A percentile compares a stretch with the other conserved stretches of the same genome.
These are phyloP conservation scores for Proterorhinus semilunaris DNA, from an alignment of 2,113 vertebrate genomes.

Conservation along the genomic window DNA sequence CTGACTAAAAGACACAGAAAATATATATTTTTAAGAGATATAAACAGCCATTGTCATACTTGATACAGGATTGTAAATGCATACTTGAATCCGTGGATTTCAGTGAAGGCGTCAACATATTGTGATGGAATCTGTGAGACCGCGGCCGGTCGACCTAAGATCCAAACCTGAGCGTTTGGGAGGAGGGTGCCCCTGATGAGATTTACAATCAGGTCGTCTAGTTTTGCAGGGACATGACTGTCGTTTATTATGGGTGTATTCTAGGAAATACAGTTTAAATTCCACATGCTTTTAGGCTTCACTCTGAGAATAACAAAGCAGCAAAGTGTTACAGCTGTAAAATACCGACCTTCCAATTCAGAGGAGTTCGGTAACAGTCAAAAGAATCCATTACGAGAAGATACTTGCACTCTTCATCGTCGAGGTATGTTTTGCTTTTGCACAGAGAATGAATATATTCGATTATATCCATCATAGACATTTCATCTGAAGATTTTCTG, in stretches of 20 bases:
- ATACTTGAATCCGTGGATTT: constrained; percentile 70
- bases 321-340: neutral
- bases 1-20: constrained; percentile 22
- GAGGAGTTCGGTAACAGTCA: constrained; percentile 58
- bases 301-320: neutral
- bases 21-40: neutral
- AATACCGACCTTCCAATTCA: constrained; percentile 66
- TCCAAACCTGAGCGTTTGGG: constrained; percentile 57
- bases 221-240: constrained; percentile 24
- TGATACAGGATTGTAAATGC: constrained; percentile 19
- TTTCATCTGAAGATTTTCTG: neutral
- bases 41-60: constrained; percentile 25
- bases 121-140: constrained; percentile 59
- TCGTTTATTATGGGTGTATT: constrained; percentile 48
- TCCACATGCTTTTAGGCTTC: neutral
- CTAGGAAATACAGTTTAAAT: constrained; percentile 19
- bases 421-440: constrained; percentile 43
- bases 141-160: constrained; percentile 60
- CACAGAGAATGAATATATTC: constrained; percentile 35
- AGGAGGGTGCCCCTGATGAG: constrained; percentile 69
- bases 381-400: constrained; percentile 74
- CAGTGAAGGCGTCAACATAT: constrained; percentile 53
- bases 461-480: constrained; percentile 61
- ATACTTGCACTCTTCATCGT: constrained; percentile 44
- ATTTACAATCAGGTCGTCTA: constrained; percentile 66